Evolutionary conservation across 1,140 invertebrate species (phyloP), one percentile per base, ranked within the genome.

Genomic region (Laodelphax striatellus): DNA sequence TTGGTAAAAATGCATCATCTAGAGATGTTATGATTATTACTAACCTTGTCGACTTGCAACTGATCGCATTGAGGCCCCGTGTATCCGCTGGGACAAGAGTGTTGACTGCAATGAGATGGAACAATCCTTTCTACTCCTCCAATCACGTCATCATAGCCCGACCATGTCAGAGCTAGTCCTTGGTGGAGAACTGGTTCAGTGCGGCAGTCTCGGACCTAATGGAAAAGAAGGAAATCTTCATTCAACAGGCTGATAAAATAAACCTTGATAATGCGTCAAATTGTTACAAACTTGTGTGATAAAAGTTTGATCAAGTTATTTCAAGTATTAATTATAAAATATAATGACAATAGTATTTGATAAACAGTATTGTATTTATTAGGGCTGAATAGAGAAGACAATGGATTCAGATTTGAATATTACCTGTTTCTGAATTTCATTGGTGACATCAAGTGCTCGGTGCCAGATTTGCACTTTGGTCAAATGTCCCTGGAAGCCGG

Each of bases 381-480:
- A 38, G 10, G 10, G 5, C 10, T 13, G 34, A 38, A 11, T 38
- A 38, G 2, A 38, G 5, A 38, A 13, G 1, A 38, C 10, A 13
- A 38, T 5, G 34, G 10, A 38, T 11, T 1, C 4, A 11, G 10
- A 50, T 5, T 50, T 50, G 9, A 19, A 38, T 55, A 31, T 46
- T 21, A 91, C 88, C 80, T 93, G 90, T 72, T 93, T 90, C 64
- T 97, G 93, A 62, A 97, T 89, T 77, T 98, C 95, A 63, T 86
- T 86, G 1, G 88, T 90, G 13, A 95, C 86, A 70, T 96, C 92
- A 1, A 98, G 75, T 41, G 89, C 87, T 44, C 92, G 79, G 64
- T 86, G 87, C 93, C 95, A 98, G 54, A 97, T 81, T 77, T 97
- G 93, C 21, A 97, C 87, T 74, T 96, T 93, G 22, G 92, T 96